These are phyloP conservation scores for Scarus forsteni DNA, from an alignment of 2,797 vertebrate species.

Conservation along the genomic window DNA sequence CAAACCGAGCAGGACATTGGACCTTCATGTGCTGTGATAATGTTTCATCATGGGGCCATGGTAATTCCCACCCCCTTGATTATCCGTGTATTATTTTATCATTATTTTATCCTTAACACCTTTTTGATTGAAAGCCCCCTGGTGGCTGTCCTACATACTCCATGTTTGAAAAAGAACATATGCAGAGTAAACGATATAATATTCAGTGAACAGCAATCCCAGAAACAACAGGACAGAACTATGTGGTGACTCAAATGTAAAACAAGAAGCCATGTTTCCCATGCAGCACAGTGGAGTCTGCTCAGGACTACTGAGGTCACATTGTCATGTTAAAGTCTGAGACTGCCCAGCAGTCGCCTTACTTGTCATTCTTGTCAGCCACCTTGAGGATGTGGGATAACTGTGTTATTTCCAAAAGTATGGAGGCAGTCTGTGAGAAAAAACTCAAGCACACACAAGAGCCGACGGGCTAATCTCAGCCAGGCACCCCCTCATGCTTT, in stretches of 20 bases:
- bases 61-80: too few relatives aligned
- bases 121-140: too few relatives aligned
- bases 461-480: conserved; percentile 83
- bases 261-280: conserved; percentile 42
- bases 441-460: conserved; percentile 83
- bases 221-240: too few relatives aligned
- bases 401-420: conserved; percentile 80
- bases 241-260: conserved; percentile 23
- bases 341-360: conserved; percentile 70
- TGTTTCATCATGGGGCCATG: too few relatives aligned
- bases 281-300: conserved; percentile 12
- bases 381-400: conserved; percentile 79
- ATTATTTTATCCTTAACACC: too few relatives aligned
- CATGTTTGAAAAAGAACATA: too few relatives aligned
- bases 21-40: too few relatives aligned
- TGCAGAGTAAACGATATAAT: too few relatives aligned
- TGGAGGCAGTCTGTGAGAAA: conserved; percentile 78
- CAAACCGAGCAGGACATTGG: too few relatives aligned
- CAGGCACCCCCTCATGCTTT: conserved; percentile 79
- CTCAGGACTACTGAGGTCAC: conserved; percentile 59
- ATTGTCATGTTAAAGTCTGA: conserved; percentile 66
- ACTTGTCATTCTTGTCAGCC: conserved; percentile 78
- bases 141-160: too few relatives aligned
- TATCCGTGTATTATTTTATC: too few relatives aligned
- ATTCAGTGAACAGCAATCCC: too few relatives aligned